Conservation (phyloP, 2,888 invertebrate species). For the Diarsia mendica region DNA sequence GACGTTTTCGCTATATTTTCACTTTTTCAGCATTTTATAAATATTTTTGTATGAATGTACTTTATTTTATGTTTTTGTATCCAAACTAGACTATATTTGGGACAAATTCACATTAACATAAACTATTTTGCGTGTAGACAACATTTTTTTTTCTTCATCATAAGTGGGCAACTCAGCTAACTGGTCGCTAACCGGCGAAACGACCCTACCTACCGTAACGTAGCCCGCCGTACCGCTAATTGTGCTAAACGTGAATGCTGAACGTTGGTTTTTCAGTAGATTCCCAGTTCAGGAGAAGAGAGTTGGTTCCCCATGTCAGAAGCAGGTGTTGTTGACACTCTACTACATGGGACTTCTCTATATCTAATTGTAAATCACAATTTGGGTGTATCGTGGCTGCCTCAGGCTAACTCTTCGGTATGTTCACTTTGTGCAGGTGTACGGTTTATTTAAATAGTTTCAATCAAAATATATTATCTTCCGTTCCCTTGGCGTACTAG, state of each 20-base stretch:
- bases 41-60: no score
- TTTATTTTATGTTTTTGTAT: no score
- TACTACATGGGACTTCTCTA: neutral
- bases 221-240: no score
- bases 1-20: no score
- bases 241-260: neutral
- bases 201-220: no score
- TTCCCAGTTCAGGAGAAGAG: neutral
- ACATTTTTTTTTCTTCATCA: no score
- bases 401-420: neutral
- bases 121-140: no score
- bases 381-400: neutral
- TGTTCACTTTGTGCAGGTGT: neutral
- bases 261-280: neutral
- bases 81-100: no score
- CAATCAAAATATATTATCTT: conserved; percentile 11
- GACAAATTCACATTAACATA: no score
- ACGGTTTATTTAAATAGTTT: conserved; percentile 6
- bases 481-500: conserved; percentile 17
- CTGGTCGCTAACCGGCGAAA: no score
- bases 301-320: neutral
- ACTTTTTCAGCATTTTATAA: no score
- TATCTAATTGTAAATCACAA: neutral
- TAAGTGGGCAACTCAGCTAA: no score
- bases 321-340: neutral